Percentiles rank a stretch among this genome's conserved stretches.
phyloP scores from a whole-genome alignment of 2,888 invertebrate species.

The Petrophora chlorosata region DNA sequence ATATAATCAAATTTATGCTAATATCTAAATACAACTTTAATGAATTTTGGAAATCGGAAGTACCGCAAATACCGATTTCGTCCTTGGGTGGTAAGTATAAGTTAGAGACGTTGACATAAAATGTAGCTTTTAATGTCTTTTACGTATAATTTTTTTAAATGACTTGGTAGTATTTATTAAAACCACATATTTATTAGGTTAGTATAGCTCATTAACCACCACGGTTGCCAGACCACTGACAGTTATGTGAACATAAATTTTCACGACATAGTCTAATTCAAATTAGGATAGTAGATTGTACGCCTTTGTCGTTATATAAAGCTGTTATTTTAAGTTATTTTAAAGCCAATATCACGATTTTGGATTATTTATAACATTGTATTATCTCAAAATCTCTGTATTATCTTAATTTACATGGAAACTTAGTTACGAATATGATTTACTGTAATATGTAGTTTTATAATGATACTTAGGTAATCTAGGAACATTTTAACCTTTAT shows the following conservation, averaged over 20 bases:
- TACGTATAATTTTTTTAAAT: slow-evolving; percentile 11
- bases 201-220: slow-evolving; percentile 13
- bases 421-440: too few relatives aligned
- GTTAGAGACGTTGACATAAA: slow-evolving; percentile 35
- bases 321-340: slow-evolving; percentile 14
- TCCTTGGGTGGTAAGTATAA: slow-evolving; percentile 54
- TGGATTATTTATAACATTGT: too few relatives aligned
- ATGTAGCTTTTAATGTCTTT: slow-evolving; percentile 19
- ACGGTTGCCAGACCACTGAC: slow-evolving; percentile 28
- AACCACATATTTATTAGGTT: slow-evolving; percentile 13
- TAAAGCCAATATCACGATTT: too few relatives aligned
- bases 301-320: slow-evolving; percentile 27
- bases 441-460: too few relatives aligned
- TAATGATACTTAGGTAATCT: too few relatives aligned
- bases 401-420: too few relatives aligned
- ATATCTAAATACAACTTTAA: slow-evolving; percentile 61
- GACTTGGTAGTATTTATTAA: too few relatives aligned
- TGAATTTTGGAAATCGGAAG: slow-evolving; percentile 74
- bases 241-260: slow-evolving; percentile 29
- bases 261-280: slow-evolving; percentile 38
- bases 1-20: slow-evolving; percentile 75
- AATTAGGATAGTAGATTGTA: slow-evolving; percentile 37
- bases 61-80: slow-evolving; percentile 62
- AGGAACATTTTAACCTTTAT: background rate
- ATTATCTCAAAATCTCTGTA: too few relatives aligned